These are phyloP conservation scores for Leptopilina boulardi DNA, from an alignment of 1,140 invertebrate genomes.

Conservation along the genomic window DNA sequence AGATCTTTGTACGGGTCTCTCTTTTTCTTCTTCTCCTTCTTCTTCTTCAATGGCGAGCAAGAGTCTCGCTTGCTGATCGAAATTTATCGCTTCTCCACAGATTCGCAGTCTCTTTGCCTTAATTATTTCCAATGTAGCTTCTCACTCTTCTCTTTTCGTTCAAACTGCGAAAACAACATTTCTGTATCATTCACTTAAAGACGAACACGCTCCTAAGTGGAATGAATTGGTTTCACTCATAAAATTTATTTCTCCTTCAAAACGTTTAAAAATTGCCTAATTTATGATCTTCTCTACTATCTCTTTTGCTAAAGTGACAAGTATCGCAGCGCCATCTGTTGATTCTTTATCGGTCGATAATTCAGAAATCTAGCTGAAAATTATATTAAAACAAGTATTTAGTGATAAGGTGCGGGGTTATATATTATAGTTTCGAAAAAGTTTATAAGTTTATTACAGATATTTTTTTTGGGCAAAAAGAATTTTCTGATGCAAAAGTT, in stretches of 20 bases:
- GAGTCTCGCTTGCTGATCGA: slow-evolving; percentile 11
- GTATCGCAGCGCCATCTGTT: too few relatives aligned
- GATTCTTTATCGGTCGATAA: too few relatives aligned
- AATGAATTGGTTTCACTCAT: not conserved
- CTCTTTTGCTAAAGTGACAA: too few relatives aligned
- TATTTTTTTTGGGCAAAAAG: slow-evolving; percentile 56
- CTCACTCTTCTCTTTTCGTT: not conserved
- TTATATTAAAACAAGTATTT: slow-evolving; percentile 58
- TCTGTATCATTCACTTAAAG: slow-evolving; percentile 30
- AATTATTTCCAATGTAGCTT: slow-evolving; percentile 26
- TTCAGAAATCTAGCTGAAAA: too few relatives aligned
- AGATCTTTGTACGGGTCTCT: slow-evolving; percentile 9
- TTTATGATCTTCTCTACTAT: too few relatives aligned
- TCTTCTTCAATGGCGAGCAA: not conserved
- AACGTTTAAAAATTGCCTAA: not conserved
- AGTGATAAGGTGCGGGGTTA: slow-evolving; percentile 39
- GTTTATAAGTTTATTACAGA: slow-evolving; percentile 63
- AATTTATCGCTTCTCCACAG: slow-evolving; percentile 19
- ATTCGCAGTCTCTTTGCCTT: slow-evolving; percentile 6
- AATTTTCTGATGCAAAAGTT: slow-evolving; percentile 66
- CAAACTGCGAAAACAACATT: slow-evolving; percentile 19
- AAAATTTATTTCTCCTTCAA: not conserved
- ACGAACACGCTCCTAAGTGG: not conserved
- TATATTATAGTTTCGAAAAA: too few relatives aligned
- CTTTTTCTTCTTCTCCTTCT: not conserved